Base-by-base conservation (phyloP, 2,888 invertebrate species). In the Thymelicus acteon region DNA sequence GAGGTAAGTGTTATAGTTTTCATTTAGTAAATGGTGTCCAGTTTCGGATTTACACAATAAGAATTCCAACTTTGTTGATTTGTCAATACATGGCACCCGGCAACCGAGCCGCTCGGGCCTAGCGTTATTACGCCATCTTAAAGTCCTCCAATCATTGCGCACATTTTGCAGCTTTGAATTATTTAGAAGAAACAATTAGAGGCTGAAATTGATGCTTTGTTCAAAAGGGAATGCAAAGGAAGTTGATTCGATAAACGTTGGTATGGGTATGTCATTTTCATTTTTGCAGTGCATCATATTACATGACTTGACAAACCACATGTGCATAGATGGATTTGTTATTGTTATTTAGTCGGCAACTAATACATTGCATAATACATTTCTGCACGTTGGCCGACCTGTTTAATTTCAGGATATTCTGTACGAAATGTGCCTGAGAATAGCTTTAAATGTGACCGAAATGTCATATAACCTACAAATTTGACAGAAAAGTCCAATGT, bases 61-160 rank as follows among this genome's bases (percentile, higher is more conserved):
- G 77, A 87, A 84, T 88, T 84, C 80, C 83, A 83, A 82, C 78
- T 85, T 85, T 79, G 89, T 90, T 89, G 92, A 93, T 93, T 92
- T 92, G 90, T 93, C 93, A 92, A 93, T 93, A 92, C 84, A 85
- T 89, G 88, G 89, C 89, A 93, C 92, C 93, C 93, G 93, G 93
- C 93, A 91, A 92, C 92, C 83, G 88, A 90, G 65, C 71, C 71
- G 71, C 71, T 65, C 71, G 60, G 60, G 60, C 54, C 60, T 52
- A 71, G 91, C 91, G 92, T 91, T 92, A 89, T 93, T 94, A 94
- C 94, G 94, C 94, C 94, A 94, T 94, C 90, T 94, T 94, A 92
- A 74, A 89, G 89, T 90, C 89, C 85, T 89, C 88, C 87, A 91
- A 92, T 89, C 87, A 90, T 88, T 91, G 82, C 89, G 88, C 92